Conservation (phyloP, 2,113 vertebrate genomes). For the Boulengeromyrus knoepffleri region DNA sequence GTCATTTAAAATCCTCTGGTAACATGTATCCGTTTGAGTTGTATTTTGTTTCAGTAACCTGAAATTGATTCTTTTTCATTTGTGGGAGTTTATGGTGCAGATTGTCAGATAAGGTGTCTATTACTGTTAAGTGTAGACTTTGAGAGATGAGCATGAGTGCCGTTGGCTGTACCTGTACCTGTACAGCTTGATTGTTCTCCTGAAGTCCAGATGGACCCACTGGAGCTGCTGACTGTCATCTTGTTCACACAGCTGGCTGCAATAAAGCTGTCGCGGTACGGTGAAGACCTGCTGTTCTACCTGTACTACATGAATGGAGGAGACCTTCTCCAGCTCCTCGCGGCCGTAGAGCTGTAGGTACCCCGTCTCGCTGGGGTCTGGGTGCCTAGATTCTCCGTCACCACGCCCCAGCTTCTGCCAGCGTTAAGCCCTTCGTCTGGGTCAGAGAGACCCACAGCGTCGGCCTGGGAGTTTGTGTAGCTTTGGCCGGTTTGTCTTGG, state of each 20-base stretch:
- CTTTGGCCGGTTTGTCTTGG: background rate
- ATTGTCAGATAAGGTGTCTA: background rate
- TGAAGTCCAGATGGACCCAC: background rate
- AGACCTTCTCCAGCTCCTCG: constrained; percentile 96
- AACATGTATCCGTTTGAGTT: background rate
- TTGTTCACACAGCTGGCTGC: constrained; percentile 77
- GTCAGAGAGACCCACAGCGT: background rate
- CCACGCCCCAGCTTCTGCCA: background rate
- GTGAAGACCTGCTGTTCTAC: constrained; percentile 99
- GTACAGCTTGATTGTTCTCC: background rate
- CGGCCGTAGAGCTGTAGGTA: constrained; percentile 97
- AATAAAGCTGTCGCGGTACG: constrained; percentile 97
- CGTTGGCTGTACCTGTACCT: background rate
- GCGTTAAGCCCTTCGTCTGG: background rate
- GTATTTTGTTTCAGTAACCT: background rate
- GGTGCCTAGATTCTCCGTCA: too few species aligned
- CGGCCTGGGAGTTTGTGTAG: background rate
- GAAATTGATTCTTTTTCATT: background rate
- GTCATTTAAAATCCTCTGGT: background rate
- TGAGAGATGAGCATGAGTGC: background rate
- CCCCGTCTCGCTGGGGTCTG: background rate
- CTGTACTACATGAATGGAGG: constrained; percentile 99
- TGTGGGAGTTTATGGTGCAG: background rate
- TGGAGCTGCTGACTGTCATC: constrained; percentile 14
- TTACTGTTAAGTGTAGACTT: background rate